phyloP scores from a whole-genome alignment of 2,888 invertebrate species.

The Rhamphomyia laevipes region DNA sequence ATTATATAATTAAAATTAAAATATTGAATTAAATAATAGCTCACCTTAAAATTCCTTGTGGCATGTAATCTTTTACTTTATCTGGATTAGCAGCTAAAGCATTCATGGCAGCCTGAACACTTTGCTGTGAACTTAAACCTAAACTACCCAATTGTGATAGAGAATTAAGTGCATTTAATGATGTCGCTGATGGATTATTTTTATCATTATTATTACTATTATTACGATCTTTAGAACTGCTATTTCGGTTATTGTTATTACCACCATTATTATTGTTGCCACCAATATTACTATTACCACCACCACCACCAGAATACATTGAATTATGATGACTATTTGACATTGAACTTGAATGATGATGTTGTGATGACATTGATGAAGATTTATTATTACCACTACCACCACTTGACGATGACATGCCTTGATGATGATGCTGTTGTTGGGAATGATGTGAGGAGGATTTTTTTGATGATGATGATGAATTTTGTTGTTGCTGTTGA shows the following conservation, averaged over 20 bases:
- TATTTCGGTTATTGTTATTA: conserved; percentile 3
- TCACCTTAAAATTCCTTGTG: conserved; percentile 41
- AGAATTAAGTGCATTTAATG: conserved; percentile 36
- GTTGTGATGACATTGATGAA: conserved; percentile 15
- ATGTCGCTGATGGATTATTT: conserved; percentile 28
- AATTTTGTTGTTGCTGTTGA: conserved; percentile 22
- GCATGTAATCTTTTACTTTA: conserved; percentile 36
- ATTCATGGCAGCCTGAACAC: conserved; percentile 39
- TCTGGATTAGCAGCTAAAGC: conserved; percentile 33
- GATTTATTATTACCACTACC: conserved; percentile 10
- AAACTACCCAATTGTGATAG: conserved; percentile 34
- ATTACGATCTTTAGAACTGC: conserved; percentile 25
- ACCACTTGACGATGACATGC: conserved; percentile 15
- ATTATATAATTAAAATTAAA: background rate
- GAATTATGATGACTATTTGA: no score
- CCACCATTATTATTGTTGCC: conserved; percentile 12
- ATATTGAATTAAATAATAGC: conserved; percentile 9
- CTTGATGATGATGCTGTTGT: conserved; percentile 13
- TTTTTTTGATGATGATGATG: conserved; percentile 21
- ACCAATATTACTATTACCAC: conserved; percentile 9
- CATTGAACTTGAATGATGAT: conserved; percentile 21
- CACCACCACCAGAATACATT: conserved; percentile 19
- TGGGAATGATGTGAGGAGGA: conserved; percentile 19
- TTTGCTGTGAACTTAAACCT: conserved; percentile 36
- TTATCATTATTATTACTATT: conserved; percentile 26